Evolutionary conservation across 92 coral and sea anemone species (phyloP).

Genomic region (Zoanthus gigantus): DNA sequence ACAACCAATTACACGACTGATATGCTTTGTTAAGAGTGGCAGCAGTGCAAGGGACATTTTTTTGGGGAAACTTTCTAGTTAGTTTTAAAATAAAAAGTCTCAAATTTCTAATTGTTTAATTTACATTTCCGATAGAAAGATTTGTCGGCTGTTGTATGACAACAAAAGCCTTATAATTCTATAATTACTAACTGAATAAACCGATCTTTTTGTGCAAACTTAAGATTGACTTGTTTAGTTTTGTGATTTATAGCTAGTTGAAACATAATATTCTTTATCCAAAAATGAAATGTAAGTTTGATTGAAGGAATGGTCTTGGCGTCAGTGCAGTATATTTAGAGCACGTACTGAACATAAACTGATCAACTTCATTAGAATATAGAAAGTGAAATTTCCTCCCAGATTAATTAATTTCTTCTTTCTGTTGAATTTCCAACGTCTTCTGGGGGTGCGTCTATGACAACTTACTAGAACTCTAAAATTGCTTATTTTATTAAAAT

Average conservation of each 20-base stretch:
- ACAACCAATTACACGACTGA: slow-evolving; percentile 3
- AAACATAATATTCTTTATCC: not conserved
- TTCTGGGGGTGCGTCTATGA: not conserved
- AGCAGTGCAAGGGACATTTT: not conserved
- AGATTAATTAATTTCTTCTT: not conserved
- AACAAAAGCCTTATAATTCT: not conserved
- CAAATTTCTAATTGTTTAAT: slow-evolving; percentile 15
- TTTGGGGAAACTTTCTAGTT: not conserved
- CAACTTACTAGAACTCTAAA: not conserved
- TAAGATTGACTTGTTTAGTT: not conserved
- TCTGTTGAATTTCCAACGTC: not conserved
- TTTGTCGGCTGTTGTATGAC: not conserved
- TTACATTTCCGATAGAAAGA: slow-evolving; percentile 16
- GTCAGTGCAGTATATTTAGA: not conserved
- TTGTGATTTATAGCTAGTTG: not conserved
- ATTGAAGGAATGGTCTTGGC: not conserved
- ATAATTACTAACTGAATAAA: not conserved
- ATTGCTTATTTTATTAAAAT: not conserved
- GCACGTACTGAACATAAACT: not conserved
- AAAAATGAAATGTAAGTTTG: not conserved
- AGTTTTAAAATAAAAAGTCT: not conserved
- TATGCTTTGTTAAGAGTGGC: not conserved
- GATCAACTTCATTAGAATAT: not conserved
- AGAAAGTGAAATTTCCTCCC: not conserved
- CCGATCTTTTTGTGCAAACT: not conserved